Conservation (phyloP, 2,797 vertebrate species). For the Megaceryle alcyon region DNA sequence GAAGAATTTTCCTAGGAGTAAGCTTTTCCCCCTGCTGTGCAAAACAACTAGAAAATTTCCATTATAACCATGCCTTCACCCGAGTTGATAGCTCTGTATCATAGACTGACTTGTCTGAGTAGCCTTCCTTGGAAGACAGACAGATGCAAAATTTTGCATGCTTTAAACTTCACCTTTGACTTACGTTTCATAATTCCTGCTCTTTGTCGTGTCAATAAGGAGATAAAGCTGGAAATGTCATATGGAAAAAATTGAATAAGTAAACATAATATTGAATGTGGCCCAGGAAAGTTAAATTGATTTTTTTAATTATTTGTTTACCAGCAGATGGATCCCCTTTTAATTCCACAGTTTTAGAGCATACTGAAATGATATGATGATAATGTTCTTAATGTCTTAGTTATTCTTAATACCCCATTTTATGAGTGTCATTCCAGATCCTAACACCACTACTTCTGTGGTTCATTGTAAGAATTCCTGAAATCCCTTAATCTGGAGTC, state of each 20-base stretch:
- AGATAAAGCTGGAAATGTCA: background rate
- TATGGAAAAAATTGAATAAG: background rate
- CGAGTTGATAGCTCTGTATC: background rate
- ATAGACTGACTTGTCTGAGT: background rate
- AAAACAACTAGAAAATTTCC: slow-evolving; percentile 52
- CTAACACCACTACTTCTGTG: background rate
- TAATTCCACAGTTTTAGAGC: background rate
- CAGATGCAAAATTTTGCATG: background rate
- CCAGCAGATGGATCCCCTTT: background rate
- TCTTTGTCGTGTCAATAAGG: background rate
- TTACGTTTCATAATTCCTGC: background rate
- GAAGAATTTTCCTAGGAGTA: slow-evolving; percentile 22
- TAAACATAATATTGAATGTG: background rate
- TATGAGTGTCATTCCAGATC: background rate
- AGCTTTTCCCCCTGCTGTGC: background rate
- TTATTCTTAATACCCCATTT: background rate
- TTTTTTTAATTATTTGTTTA: background rate
- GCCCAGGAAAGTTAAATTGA: background rate
- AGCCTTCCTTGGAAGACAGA: background rate
- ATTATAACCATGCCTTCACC: background rate
- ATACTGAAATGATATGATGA: background rate
- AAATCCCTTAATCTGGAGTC: background rate
- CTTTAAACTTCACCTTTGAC: slow-evolving; percentile 5
- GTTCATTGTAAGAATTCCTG: background rate
- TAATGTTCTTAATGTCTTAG: background rate